phyloP scores from a whole-genome alignment of 2,797 vertebrate species.

The Coregonus sp. region DNA sequence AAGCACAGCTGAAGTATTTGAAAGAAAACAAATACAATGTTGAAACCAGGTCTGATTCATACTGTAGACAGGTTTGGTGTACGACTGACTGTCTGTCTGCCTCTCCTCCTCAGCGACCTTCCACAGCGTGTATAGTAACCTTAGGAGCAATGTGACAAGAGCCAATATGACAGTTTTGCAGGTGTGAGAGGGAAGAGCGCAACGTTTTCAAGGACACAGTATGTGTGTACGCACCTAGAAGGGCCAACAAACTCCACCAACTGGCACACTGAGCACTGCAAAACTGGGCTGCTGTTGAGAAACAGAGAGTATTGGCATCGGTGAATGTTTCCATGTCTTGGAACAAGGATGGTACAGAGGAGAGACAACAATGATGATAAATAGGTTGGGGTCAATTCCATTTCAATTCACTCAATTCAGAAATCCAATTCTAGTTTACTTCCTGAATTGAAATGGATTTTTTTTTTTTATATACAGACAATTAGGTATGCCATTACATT shows the following conservation, averaged over 20 bases:
- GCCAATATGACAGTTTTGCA: constrained; percentile 38
- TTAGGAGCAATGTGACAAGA: constrained; percentile 30
- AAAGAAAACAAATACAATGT: neutral
- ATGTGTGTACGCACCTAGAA: constrained; percentile 42
- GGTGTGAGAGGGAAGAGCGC: constrained; percentile 38
- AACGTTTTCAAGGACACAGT: constrained; percentile 45
- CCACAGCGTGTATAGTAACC: constrained; percentile 8
- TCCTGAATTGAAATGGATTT: neutral
- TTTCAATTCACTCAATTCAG: neutral
- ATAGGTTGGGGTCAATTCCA: neutral
- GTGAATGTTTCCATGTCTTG: constrained; percentile 48
- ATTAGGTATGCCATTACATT: neutral
- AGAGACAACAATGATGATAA: constrained; percentile 41
- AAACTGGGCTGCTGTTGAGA: constrained; percentile 41
- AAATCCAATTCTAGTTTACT: neutral
- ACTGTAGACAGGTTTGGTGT: neutral
- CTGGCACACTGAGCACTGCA: constrained; percentile 41
- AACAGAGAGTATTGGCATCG: constrained; percentile 44
- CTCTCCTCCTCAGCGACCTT: constrained; percentile 1
- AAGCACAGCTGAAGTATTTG: neutral
- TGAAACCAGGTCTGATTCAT: neutral
- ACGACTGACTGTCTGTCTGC: constrained; percentile 6
- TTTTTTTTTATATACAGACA: no score
- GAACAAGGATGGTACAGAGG: neutral
- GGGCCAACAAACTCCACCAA: constrained; percentile 42